Evolutionary conservation across 2,888 invertebrate species (phyloP).

Genomic region (Caenorhabditis wallacei): DNA sequence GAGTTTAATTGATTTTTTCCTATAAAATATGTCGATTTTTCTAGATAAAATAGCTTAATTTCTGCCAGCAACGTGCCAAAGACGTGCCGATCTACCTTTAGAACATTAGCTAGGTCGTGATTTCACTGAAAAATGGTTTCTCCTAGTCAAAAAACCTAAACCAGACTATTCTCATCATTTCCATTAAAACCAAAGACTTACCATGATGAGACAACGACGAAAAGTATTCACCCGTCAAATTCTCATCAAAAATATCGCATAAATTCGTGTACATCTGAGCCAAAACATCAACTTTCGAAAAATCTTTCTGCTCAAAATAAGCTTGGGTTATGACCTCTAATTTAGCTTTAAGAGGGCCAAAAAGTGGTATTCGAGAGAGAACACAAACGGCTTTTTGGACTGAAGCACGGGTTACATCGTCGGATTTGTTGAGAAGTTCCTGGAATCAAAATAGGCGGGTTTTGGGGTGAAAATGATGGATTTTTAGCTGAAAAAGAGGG

Average conservation of each 20-base stretch:
- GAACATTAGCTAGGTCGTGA: too few relatives aligned
- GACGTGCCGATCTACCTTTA: too few relatives aligned
- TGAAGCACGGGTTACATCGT: constrained; percentile 96
- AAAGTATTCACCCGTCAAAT: constrained; percentile 56
- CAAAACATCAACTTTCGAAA: constrained; percentile 86
- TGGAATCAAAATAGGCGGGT: constrained; percentile 84
- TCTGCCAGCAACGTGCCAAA: too few relatives aligned
- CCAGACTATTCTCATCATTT: too few relatives aligned
- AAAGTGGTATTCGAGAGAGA: constrained; percentile 89
- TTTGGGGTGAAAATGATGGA: too few relatives aligned
- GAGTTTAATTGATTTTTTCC: too few relatives aligned
- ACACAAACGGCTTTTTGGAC: constrained; percentile 99
- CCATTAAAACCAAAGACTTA: too few relatives aligned
- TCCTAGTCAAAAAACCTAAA: too few relatives aligned
- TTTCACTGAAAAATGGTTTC: too few relatives aligned
- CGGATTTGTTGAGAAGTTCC: constrained; percentile 93
- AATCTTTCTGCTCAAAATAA: constrained; percentile 91
- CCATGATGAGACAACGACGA: constrained; percentile 58
- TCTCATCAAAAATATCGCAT: constrained; percentile 88
- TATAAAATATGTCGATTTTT: too few relatives aligned
- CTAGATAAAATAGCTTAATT: too few relatives aligned
- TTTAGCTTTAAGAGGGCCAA: constrained; percentile 94
- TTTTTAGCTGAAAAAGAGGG: too few relatives aligned
- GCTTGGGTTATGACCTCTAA: constrained; percentile 96
- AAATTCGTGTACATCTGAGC: constrained; percentile 95